Evolutionary conservation across 2,888 invertebrate genomes (phyloP).

Genomic region (Melolontha melolontha): DNA sequence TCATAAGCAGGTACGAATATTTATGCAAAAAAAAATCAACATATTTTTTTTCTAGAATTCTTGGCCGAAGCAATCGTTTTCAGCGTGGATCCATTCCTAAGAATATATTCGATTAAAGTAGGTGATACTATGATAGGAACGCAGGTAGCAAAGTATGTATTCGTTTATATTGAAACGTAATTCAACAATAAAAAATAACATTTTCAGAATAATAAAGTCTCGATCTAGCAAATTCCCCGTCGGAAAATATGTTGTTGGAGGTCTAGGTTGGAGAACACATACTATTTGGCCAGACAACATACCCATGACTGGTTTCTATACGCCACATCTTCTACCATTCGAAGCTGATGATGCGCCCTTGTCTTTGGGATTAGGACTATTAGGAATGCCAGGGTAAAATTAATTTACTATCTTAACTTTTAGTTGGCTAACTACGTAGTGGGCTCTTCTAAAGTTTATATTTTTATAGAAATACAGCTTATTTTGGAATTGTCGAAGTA

Average conservation of each 20-base stretch:
- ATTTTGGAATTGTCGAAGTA: conserved; percentile 79
- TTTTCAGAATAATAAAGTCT: conserved; percentile 75
- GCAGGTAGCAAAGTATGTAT: conserved; percentile 75
- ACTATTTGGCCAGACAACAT: conserved; percentile 76
- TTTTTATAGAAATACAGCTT: conserved; percentile 74
- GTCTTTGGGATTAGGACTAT: conserved; percentile 73
- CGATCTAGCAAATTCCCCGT: conserved; percentile 74
- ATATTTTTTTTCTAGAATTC: conserved; percentile 68
- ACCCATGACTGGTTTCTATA: conserved; percentile 52
- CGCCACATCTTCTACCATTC: conserved; percentile 68
- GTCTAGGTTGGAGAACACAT: conserved; percentile 78
- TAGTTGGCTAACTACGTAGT: too few relatives aligned
- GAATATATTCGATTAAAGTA: conserved; percentile 69
- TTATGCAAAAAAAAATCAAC: too few relatives aligned
- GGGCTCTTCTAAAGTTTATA: too few relatives aligned
- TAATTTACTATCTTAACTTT: too few relatives aligned
- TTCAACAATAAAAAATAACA: not conserved
- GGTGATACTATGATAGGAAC: conserved; percentile 77
- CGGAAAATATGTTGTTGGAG: conserved; percentile 72
- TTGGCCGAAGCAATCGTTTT: conserved; percentile 76
- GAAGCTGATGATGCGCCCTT: conserved; percentile 70
- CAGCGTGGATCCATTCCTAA: conserved; percentile 81
- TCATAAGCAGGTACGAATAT: too few relatives aligned
- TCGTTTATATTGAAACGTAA: conserved; percentile 45
- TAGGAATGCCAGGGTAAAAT: conserved; percentile 78